phyloP scores from a whole-genome alignment of 2,888 invertebrate species.

The Carabus problematicus region DNA sequence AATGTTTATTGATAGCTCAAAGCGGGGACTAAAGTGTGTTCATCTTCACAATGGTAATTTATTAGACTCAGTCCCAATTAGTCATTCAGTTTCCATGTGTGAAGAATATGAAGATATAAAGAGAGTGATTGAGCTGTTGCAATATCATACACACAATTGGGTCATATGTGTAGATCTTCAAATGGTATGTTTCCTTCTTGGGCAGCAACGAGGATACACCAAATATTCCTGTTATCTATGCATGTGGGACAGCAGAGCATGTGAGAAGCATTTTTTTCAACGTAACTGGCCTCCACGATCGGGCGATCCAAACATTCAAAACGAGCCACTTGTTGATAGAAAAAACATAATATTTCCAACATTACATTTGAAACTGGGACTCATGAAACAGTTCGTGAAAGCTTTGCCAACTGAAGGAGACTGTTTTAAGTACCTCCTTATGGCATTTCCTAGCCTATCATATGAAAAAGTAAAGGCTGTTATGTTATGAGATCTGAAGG shows the following conservation, averaged over 20 bases:
- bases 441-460: slow-evolving; percentile 44
- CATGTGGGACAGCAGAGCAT: background rate
- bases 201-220: slow-evolving; percentile 42
- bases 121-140: slow-evolving; percentile 27
- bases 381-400: too few relatives aligned
- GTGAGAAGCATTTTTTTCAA: slow-evolving; percentile 34
- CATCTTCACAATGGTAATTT: slow-evolving; percentile 40
- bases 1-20: slow-evolving; percentile 44
- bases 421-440: slow-evolving; percentile 42
- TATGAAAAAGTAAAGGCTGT: slow-evolving; percentile 46
- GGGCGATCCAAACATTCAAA: slow-evolving; percentile 44
- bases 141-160: slow-evolving; percentile 42
- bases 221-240: slow-evolving; percentile 8
- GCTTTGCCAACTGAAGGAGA: slow-evolving; percentile 43
- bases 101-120: slow-evolving; percentile 36
- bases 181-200: slow-evolving; percentile 42
- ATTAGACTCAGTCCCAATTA: slow-evolving; percentile 41
- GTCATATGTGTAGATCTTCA: slow-evolving; percentile 38
- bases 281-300: too few relatives aligned
- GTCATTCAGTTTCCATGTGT: slow-evolving; percentile 35
- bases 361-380: slow-evolving; percentile 48
- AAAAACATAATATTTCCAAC: slow-evolving; percentile 46
- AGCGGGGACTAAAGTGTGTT: slow-evolving; percentile 43
- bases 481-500: too few relatives aligned
- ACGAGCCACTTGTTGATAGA: slow-evolving; percentile 41